Conservation (phyloP, 2,113 vertebrate genomes). For the Corythornis vintsioides region DNA sequence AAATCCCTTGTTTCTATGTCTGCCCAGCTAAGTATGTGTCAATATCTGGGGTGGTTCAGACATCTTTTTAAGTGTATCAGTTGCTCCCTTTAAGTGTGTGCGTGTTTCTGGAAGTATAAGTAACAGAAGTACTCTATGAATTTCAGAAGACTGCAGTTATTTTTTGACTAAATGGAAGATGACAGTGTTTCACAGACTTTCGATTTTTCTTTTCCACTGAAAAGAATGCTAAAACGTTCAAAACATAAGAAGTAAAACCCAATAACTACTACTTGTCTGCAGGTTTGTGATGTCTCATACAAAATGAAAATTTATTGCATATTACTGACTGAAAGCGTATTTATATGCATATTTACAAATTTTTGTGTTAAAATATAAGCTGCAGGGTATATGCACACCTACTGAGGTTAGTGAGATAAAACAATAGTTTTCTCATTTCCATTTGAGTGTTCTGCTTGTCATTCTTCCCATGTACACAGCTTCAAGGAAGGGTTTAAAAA, state of each 20-base stretch:
- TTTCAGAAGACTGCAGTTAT: background rate
- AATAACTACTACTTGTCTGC: background rate
- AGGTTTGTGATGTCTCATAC: too few species aligned
- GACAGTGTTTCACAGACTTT: background rate
- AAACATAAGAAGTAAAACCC: background rate
- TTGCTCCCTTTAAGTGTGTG: background rate
- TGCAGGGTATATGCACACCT: accelerated
- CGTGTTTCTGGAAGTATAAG: background rate
- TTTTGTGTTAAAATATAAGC: background rate
- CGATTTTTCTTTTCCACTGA: background rate
- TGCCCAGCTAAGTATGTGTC: background rate
- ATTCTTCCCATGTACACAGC: background rate
- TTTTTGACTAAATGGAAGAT: background rate
- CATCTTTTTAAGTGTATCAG: accelerated
- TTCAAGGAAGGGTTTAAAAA: background rate
- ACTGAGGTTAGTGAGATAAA: background rate
- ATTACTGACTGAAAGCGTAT: background rate
- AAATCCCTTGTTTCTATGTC: background rate
- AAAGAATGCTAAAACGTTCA: background rate
- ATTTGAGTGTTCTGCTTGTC: background rate
- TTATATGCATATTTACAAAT: background rate
- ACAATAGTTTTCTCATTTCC: background rate
- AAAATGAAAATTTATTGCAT: too few species aligned
- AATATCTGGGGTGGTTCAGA: background rate
- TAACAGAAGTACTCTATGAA: background rate